These are phyloP conservation scores for Dendrolimus kikuchii DNA, from an alignment of 1,140 invertebrate genomes.

Conservation along the genomic window DNA sequence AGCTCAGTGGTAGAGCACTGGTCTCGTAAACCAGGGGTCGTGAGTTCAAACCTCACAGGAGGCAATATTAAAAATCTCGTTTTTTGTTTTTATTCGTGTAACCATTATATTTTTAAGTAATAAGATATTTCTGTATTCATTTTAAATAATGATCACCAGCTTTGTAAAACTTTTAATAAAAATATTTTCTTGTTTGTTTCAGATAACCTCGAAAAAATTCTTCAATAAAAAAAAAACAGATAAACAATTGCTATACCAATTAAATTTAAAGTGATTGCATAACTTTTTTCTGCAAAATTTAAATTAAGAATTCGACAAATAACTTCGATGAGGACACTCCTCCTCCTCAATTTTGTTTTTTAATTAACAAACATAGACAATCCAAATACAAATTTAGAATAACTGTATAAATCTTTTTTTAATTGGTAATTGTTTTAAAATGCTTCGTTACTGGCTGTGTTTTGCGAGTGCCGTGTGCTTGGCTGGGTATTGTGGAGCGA, in stretches of 20 bases:
- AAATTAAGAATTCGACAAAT: no score
- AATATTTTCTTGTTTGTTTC: background rate
- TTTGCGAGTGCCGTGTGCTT: slow-evolving; percentile 45
- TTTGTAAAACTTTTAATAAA: no score
- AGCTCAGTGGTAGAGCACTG: slow-evolving; percentile 93
- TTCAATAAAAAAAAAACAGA: no score
- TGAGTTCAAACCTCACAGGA: slow-evolving; percentile 90
- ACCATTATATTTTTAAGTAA: background rate
- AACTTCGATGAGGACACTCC: no score
- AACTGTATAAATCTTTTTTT: no score
- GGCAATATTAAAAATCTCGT: slow-evolving; percentile 41
- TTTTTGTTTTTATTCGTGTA: slow-evolving; percentile 2
- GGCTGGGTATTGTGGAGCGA: slow-evolving; percentile 49
- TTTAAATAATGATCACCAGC: background rate
- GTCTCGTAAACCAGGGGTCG: slow-evolving; percentile 93
- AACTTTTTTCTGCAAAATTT: no score
- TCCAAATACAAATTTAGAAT: slow-evolving; percentile 2
- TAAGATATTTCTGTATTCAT: background rate
- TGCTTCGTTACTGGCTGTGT: slow-evolving; percentile 51
- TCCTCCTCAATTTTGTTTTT: no score
- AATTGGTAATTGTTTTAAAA: slow-evolving; percentile 20
- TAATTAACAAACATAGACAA: slow-evolving; percentile 8
- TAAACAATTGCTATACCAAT: no score
- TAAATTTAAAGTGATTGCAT: no score
- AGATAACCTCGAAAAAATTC: background rate